Percentiles rank a stretch among this genome's conserved stretches.
These are phyloP conservation scores for Polypedilum vanderplanki DNA, from an alignment of 1,140 invertebrate genomes.

Conservation along the genomic window DNA sequence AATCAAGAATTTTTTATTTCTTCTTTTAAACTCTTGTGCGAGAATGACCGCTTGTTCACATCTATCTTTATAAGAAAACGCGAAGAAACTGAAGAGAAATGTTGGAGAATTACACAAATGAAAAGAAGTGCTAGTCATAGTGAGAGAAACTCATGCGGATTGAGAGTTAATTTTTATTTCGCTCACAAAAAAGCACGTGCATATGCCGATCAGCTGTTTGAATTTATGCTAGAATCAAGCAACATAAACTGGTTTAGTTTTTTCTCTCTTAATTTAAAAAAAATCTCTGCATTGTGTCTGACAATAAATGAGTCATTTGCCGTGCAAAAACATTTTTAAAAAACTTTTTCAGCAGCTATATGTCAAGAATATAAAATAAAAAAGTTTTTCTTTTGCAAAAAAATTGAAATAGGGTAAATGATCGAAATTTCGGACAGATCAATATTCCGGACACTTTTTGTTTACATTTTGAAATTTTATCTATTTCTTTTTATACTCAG, in stretches of 20 bases:
- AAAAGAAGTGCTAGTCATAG: neutral
- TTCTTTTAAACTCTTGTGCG: constrained; percentile 32
- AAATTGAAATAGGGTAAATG: too few relatives aligned
- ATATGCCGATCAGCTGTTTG: neutral
- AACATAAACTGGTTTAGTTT: neutral
- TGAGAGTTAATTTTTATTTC: neutral
- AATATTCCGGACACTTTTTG: too few relatives aligned
- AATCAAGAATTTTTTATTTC: constrained; percentile 34
- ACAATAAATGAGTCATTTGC: too few relatives aligned
- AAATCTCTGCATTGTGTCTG: neutral
- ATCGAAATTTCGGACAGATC: too few relatives aligned
- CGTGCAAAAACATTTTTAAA: too few relatives aligned
- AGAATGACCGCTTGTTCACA: neutral
- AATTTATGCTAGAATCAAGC: neutral
- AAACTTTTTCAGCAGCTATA: too few relatives aligned
- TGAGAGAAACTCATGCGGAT: neutral
- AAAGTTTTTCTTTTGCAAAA: too few relatives aligned
- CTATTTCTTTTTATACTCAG: too few relatives aligned
- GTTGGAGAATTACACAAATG: neutral
- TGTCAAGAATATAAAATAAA: too few relatives aligned
- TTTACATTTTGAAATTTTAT: too few relatives aligned
- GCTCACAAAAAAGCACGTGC: neutral
- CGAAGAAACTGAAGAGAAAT: constrained; percentile 24
- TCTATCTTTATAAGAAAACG: neutral
- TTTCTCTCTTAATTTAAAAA: neutral